phyloP scores from a whole-genome alignment of 2,888 invertebrate species.

The Tridacna gigas region DNA sequence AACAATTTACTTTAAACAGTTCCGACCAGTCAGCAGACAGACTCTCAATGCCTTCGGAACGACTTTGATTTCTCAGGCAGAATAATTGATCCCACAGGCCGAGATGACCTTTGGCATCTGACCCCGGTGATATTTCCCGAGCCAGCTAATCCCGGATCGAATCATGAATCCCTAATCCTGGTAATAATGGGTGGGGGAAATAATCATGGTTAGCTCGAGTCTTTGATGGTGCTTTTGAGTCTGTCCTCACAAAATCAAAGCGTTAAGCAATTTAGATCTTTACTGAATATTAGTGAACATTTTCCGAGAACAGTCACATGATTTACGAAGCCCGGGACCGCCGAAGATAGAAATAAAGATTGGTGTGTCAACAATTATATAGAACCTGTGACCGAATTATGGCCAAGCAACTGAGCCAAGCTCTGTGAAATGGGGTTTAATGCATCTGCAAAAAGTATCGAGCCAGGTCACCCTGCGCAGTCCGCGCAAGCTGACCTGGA shows the following conservation, averaged over 20 bases:
- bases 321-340: too few species aligned
- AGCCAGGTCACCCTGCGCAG: too few species aligned
- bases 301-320: too few species aligned
- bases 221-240: neutral
- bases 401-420: too few species aligned
- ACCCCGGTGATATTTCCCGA: conserved; percentile 47
- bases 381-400: too few species aligned
- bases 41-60: conserved; percentile 22
- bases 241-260: neutral
- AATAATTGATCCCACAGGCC: conserved; percentile 51
- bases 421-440: too few species aligned
- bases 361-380: too few species aligned
- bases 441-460: too few species aligned
- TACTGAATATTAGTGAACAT: neutral
- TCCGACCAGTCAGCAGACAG: conserved; percentile 11
- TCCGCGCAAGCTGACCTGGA: too few species aligned
- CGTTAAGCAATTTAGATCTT: neutral
- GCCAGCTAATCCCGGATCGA: conserved; percentile 20
- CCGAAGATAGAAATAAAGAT: too few species aligned
- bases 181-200: neutral
- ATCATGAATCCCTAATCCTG: neutral
- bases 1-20: conserved; percentile 30
- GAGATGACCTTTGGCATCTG: conserved; percentile 52
- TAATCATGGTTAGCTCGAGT: neutral
- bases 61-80: conserved; percentile 54